These are phyloP conservation scores for Actinia equina DNA, from an alignment of 64 coral and sea anemone genomes.

Conservation along the genomic window DNA sequence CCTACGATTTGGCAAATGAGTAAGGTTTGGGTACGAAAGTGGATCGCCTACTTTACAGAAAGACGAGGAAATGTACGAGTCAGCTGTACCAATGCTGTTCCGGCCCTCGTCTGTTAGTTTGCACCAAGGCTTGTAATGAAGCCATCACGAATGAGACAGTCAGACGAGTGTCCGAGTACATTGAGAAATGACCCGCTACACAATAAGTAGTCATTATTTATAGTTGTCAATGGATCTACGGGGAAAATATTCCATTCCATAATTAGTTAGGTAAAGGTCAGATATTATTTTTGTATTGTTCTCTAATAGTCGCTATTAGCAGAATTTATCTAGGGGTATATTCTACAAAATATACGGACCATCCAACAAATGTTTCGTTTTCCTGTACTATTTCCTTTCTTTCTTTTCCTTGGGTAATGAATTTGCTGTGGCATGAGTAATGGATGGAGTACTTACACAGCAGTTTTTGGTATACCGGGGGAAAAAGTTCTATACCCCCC, in stretches of 20 bases:
- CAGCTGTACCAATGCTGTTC: background rate
- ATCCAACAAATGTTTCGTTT: background rate
- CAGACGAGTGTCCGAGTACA: background rate
- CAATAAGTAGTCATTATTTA: background rate
- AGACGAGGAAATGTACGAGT: background rate
- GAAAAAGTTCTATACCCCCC: too few species aligned
- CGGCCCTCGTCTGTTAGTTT: background rate
- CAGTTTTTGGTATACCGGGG: too few species aligned
- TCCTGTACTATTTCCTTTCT: too few species aligned
- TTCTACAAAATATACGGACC: background rate
- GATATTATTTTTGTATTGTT: background rate
- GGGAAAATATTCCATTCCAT: background rate
- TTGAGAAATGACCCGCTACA: background rate
- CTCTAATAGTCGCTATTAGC: background rate
- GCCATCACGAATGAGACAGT: too few species aligned
- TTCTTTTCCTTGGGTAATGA: too few species aligned
- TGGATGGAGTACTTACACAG: too few species aligned
- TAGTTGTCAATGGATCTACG: background rate
- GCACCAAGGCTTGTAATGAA: too few species aligned
- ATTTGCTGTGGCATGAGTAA: too few species aligned
- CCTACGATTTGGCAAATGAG: too few species aligned
- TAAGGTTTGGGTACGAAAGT: too few species aligned
- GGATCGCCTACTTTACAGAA: too few species aligned
- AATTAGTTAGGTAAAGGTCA: background rate
- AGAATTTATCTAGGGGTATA: background rate